Evolutionary conservation across 2,113 vertebrate species (phyloP).

Genomic region (Orcinus orca): DNA sequence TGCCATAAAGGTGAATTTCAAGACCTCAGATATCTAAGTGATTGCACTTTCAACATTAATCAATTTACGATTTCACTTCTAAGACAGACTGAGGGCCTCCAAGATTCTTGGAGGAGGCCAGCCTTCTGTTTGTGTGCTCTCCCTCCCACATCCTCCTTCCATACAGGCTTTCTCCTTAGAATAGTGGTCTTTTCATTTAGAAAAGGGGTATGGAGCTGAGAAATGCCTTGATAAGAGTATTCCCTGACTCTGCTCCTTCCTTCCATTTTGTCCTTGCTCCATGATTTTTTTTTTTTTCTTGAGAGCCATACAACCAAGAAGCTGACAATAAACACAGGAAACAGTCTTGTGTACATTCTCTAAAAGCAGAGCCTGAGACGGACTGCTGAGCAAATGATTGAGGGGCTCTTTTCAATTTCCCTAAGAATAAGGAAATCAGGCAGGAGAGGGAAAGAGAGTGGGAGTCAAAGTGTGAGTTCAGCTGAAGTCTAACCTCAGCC

Average conservation of each 20-base stretch:
- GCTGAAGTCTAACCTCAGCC: background rate
- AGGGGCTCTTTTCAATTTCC: background rate
- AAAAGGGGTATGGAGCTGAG: background rate
- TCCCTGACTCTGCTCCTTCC: background rate
- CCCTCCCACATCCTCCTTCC: rapidly evolving
- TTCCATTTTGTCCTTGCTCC: background rate
- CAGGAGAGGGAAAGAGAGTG: background rate
- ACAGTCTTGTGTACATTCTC: background rate
- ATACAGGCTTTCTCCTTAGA: no score
- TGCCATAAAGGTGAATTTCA: background rate
- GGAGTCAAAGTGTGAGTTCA: background rate
- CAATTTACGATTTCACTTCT: background rate
- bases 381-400: background rate
- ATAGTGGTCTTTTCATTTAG: background rate
- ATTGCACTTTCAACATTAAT: background rate
- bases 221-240: background rate
- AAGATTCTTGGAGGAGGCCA: background rate
- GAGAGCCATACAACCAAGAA: background rate
- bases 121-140: background rate
- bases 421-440: background rate
- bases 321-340: background rate
- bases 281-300: background rate
- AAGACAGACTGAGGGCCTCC: background rate
- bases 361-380: background rate
- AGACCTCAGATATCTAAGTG: background rate